These are phyloP conservation scores for Pampusana beccarii DNA, from an alignment of 2,113 vertebrate genomes.

Conservation along the genomic window DNA sequence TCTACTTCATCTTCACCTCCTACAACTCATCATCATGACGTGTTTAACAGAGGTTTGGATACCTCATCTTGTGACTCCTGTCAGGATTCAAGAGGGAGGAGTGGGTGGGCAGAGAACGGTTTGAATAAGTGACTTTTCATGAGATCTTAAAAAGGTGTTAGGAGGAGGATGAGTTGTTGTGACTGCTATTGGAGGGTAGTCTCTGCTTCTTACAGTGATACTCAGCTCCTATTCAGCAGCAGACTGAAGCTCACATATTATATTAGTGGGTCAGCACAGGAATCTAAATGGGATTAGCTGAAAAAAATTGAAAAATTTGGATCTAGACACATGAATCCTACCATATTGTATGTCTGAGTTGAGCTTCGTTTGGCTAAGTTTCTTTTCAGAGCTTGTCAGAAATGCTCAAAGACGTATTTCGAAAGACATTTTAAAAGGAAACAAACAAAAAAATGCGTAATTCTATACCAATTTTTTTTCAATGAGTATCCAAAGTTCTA, in stretches of 20 bases:
- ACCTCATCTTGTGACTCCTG: not conserved
- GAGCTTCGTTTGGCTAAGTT: not conserved
- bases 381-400: not conserved
- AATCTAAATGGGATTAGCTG: not conserved
- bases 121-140: not conserved
- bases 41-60: not conserved
- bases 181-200: not conserved
- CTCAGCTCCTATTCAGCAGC: not conserved
- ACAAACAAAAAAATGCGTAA: not conserved
- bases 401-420: not conserved
- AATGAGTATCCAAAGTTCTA: not conserved
- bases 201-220: not conserved
- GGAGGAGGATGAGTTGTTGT: not conserved
- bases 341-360: not conserved
- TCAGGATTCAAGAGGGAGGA: not conserved
- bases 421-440: not conserved
- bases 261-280: not conserved
- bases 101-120: not conserved
- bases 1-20: not conserved
- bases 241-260: not conserved
- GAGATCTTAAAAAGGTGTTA: not conserved
- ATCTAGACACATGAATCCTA: not conserved
- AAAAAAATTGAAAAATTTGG: not conserved
- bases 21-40: not conserved
- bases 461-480: not conserved